These are phyloP conservation scores for Panagrolaimus sp. DNA, from an alignment of 1,140 invertebrate genomes.

Conservation along the genomic window DNA sequence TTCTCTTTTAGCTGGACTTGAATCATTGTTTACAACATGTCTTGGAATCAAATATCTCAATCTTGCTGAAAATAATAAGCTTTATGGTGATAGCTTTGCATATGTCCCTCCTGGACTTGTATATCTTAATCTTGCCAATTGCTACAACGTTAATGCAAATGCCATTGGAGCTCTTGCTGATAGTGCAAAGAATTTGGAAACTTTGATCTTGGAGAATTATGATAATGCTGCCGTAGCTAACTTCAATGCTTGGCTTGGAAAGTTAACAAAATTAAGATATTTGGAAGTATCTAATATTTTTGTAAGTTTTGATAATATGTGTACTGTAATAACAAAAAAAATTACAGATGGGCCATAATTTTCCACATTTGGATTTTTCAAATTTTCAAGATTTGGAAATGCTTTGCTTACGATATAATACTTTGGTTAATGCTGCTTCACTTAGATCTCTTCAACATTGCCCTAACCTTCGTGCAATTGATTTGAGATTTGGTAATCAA, in stretches of 20 bases:
- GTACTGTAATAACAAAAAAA: no score
- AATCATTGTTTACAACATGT: no score
- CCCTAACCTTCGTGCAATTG: no score
- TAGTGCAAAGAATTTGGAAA: not conserved
- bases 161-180: not conserved
- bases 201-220: not conserved
- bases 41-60: not conserved
- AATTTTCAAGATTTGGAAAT: constrained; percentile 3
- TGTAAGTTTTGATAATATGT: no score
- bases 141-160: not conserved
- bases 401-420: not conserved
- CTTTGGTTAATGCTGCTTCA: not conserved
- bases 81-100: not conserved
- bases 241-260: not conserved
- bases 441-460: no score
- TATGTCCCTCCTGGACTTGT: not conserved
- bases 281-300: not conserved
- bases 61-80: not conserved
- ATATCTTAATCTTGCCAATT: not conserved
- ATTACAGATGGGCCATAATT: no score
- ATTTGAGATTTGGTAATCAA: no score
- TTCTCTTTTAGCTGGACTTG: no score
- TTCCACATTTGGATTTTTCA: not conserved
- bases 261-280: not conserved
- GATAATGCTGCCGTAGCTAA: not conserved